Base-by-base conservation (phyloP, 2,797 vertebrate species). In the Gambusia yucatana region DNA sequence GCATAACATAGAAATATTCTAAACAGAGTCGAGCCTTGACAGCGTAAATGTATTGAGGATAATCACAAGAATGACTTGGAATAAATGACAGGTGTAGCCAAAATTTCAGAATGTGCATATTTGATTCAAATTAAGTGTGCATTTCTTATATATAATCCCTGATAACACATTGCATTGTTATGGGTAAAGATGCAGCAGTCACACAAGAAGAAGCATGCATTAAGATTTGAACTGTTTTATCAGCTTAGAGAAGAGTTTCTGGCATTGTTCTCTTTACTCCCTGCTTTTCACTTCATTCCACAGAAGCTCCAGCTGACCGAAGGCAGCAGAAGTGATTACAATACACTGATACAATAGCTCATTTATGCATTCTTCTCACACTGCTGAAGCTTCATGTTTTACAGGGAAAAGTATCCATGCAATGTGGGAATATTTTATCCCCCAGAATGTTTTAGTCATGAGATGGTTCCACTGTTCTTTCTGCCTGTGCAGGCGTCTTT, bases 371-470 rank as follows among this genome's bases (percentile, higher is more conserved):
- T 86, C 78, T 83, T 83, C 77, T 85, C 78, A 84, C 85, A 77
- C 85, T 93, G 94, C 94, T 93, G 91, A 93, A 89, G 85, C 90
- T 87, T 93, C 93, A 94, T 75, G 85, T 93, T 91, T 86, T 71
- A 39, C 90, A 78, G 69, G 78, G 82, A 74, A 75, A 90, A 85
- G 91, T 94, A 93, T 91, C 88, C 90, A 87, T 90, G 88, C 90
- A 82, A 86, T 75, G 89, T 87, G 91, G 90, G 91, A 85, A 89
- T 85, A 89, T 93, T 88, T 94, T 84, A 89, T 91, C 90, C 92
- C 85, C 88, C 91, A 77, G 78, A 91, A 95, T 94, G 92, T 94
- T 95, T 93, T 91, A 94, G 91, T 94, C 91, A 95, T 94, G 93
- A 95, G 93, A 91, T 84, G 80, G 81, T 88, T 86, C 86, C 61